Conservation (phyloP, 2,888 invertebrate genomes). For the Pardosa pseudoannulata region DNA sequence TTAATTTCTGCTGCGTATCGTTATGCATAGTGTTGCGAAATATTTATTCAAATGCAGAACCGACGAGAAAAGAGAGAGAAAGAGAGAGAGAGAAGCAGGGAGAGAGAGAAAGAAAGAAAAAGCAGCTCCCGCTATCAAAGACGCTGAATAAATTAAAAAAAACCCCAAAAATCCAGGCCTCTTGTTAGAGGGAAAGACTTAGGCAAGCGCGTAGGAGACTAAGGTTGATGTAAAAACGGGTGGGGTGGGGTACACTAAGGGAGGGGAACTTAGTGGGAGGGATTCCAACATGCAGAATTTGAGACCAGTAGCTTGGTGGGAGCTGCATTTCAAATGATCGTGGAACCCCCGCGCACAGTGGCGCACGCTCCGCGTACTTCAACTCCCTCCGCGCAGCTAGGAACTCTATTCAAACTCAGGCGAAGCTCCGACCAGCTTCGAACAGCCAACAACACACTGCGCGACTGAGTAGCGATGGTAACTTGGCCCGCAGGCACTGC, state of each 20-base stretch:
- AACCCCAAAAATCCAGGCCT: conserved; percentile 66
- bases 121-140: conserved; percentile 53
- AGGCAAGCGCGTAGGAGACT: conserved; percentile 41
- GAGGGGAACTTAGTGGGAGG: conserved; percentile 54
- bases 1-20: conserved; percentile 67
- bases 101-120: conserved; percentile 29
- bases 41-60: conserved; percentile 68
- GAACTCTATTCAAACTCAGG: conserved; percentile 71
- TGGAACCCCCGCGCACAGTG: conserved; percentile 33
- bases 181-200: conserved; percentile 65
- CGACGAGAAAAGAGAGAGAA: conserved; percentile 14
- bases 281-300: conserved; percentile 58
- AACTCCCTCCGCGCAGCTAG: conserved; percentile 61
- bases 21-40: conserved; percentile 61
- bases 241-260: conserved; percentile 22
- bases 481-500: conserved; percentile 51
- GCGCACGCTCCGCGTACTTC: conserved; percentile 39
- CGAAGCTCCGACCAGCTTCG: conserved; percentile 55
- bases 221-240: conserved; percentile 58
- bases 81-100: conserved; percentile 27
- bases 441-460: conserved; percentile 40
- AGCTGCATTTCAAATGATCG: conserved; percentile 60
- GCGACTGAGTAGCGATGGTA: conserved; percentile 57
- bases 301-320: conserved; percentile 54
- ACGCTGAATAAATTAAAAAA: conserved; percentile 71